Conservation (phyloP, 37 sponge, comb jelly and placozoan genomes). For the Bolinopsis microptera region DNA sequence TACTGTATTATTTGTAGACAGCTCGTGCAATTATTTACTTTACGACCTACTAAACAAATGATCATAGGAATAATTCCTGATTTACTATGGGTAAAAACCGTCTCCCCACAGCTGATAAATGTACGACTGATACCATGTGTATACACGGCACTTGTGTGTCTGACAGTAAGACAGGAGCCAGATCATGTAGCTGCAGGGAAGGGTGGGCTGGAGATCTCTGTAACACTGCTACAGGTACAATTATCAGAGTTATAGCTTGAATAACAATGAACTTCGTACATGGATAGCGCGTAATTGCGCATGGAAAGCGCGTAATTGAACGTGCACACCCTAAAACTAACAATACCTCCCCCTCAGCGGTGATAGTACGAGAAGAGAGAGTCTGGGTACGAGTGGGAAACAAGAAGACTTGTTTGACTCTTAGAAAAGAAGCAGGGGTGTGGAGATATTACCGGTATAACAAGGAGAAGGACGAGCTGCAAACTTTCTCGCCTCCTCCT, state of each 20-base stretch:
- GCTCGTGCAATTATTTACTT: too few relatives aligned
- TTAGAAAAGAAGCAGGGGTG: not conserved
- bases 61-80: too few relatives aligned
- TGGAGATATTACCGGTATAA: not conserved
- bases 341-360: not conserved
- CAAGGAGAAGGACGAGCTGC: not conserved
- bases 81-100: too few relatives aligned
- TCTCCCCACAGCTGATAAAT: not conserved
- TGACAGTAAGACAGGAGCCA: not conserved
- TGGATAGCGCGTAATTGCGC: too few relatives aligned
- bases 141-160: not conserved
- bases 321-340: too few relatives aligned
- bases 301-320: too few relatives aligned
- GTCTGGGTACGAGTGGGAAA: not conserved
- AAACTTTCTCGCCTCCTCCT: not conserved
- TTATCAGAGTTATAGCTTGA: too few relatives aligned
- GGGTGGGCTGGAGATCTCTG: slow-evolving; percentile 13
- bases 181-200: not conserved
- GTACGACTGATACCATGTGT: not conserved
- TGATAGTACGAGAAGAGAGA: slow-evolving; percentile 8
- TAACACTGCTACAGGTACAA: slow-evolving; percentile 7
- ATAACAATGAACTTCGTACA: too few relatives aligned
- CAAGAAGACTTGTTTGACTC: slow-evolving; percentile 15
- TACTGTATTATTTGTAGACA: too few relatives aligned
- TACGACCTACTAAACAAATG: too few relatives aligned